Evolutionary conservation across 2,797 vertebrate genomes (phyloP).

Genomic region (Gobio occitaniae): DNA sequence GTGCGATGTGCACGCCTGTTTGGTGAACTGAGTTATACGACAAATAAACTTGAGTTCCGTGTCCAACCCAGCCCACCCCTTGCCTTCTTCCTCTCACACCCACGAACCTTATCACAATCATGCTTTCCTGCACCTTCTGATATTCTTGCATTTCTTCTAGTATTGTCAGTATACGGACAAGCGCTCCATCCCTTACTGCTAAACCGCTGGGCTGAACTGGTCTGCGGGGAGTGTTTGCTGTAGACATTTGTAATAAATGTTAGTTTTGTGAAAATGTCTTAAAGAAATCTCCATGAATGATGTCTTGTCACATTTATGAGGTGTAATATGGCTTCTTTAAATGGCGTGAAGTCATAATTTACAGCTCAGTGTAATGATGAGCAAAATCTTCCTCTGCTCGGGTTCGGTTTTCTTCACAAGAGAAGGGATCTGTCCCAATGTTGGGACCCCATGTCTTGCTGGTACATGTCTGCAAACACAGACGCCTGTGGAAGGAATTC

Average conservation of each 20-base stretch:
- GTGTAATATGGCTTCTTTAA: constrained; percentile 4
- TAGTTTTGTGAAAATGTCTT: background rate
- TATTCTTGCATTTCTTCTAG: too few species aligned
- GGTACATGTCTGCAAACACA: constrained; percentile 1
- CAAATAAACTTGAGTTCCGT: too few species aligned
- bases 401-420: background rate
- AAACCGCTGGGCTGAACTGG: too few species aligned
- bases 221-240: too few species aligned
- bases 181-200: too few species aligned
- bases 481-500: constrained; percentile 14
- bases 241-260: background rate
- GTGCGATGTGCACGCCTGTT: too few species aligned
- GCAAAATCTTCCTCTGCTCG: background rate
- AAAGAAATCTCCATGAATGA: background rate
- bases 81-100: too few species aligned
- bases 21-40: too few species aligned
- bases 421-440: background rate
- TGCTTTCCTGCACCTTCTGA: too few species aligned
- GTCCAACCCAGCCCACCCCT: too few species aligned
- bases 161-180: too few species aligned
- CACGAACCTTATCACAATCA: too few species aligned
- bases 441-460: constrained; percentile 14
- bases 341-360: background rate
- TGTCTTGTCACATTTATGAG: background rate
- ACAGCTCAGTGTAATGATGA: background rate